Conservation (phyloP, 2,113 vertebrate species). For the Sander vitreus region DNA sequence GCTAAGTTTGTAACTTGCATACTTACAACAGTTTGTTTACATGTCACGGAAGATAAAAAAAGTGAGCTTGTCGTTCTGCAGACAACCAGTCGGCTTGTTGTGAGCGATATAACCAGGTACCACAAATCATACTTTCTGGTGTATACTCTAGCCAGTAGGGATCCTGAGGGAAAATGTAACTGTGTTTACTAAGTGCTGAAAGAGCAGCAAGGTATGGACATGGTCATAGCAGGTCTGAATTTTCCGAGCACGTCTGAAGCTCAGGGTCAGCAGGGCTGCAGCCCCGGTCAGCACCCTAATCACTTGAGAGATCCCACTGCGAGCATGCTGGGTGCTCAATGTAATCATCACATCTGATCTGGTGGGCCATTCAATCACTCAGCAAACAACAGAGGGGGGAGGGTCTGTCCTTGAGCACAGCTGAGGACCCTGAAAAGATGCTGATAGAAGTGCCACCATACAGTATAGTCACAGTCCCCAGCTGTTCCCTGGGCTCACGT, state of each 20-base stretch:
- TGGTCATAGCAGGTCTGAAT: conserved; percentile 48
- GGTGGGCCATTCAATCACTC: conserved; percentile 75
- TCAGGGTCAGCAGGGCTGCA: conserved; percentile 60
- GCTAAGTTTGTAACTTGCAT: conserved; percentile 15
- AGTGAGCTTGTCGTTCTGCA: conserved; percentile 12
- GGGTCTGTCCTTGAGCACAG: conserved; percentile 66
- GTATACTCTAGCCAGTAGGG: conserved; percentile 43
- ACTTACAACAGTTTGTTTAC: conserved; percentile 41
- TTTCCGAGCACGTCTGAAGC: conserved; percentile 42
- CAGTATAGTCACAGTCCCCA: conserved; percentile 45
- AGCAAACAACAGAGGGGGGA: conserved; percentile 41
- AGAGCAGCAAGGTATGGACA: conserved; percentile 40
- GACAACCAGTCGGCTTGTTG: conserved; percentile 18
- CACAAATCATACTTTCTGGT: conserved; percentile 63
- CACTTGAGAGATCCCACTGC: conserved; percentile 61
- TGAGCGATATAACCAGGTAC: conserved; percentile 34
- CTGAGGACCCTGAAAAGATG: conserved; percentile 61
- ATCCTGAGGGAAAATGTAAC: conserved; percentile 54
- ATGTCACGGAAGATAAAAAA: conserved; percentile 43
- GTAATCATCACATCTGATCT: conserved; percentile 65
- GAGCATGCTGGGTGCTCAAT: conserved; percentile 49
- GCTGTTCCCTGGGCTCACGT: conserved; percentile 59
- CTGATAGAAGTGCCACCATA: conserved; percentile 21
- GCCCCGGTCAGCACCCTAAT: conserved; percentile 67
- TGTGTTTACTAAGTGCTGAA: conserved; percentile 66